phyloP scores from a whole-genome alignment of 2,888 invertebrate genomes.

The Eupithecia dodoneata region DNA sequence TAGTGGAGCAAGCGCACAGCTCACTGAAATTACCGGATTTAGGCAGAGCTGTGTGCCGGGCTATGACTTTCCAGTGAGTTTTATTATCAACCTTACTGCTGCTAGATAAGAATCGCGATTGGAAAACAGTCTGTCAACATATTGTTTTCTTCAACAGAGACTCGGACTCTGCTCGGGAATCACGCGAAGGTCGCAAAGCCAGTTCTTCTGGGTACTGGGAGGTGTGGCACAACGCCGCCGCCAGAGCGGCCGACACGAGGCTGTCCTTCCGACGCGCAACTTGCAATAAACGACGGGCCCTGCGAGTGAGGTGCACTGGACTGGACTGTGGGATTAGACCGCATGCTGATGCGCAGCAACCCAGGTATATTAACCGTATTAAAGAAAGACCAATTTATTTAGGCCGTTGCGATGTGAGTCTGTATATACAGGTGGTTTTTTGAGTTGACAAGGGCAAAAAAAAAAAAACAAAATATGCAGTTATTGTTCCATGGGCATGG shows the following conservation, averaged over 20 bases:
- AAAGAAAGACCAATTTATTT: background rate
- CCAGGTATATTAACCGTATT: constrained; percentile 79
- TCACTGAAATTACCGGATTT: constrained; percentile 87
- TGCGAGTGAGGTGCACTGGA: constrained; percentile 87
- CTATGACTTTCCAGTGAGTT: constrained; percentile 89
- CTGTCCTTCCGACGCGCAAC: constrained; percentile 86
- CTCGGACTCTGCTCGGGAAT: constrained; percentile 72
- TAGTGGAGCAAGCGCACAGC: constrained; percentile 83
- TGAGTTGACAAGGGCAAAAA: too few species aligned
- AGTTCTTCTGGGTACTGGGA: constrained; percentile 84
- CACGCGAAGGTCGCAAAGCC: constrained; percentile 70
- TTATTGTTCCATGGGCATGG: too few species aligned
- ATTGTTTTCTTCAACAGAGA: constrained; percentile 55
- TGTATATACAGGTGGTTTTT: too few species aligned
- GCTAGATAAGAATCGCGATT: background rate
- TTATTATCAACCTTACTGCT: background rate
- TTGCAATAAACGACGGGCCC: constrained; percentile 86
- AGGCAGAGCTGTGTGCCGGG: constrained; percentile 89
- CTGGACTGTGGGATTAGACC: constrained; percentile 89
- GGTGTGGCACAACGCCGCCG: constrained; percentile 82
- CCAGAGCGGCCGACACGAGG: constrained; percentile 83
- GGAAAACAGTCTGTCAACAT: background rate
- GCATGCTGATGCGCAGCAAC: constrained; percentile 86
- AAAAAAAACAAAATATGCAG: too few species aligned
- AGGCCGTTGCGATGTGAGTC: background rate